Evolutionary conservation across 1,140 invertebrate species (phyloP).

Genomic region (Trichonephila inaurata): DNA sequence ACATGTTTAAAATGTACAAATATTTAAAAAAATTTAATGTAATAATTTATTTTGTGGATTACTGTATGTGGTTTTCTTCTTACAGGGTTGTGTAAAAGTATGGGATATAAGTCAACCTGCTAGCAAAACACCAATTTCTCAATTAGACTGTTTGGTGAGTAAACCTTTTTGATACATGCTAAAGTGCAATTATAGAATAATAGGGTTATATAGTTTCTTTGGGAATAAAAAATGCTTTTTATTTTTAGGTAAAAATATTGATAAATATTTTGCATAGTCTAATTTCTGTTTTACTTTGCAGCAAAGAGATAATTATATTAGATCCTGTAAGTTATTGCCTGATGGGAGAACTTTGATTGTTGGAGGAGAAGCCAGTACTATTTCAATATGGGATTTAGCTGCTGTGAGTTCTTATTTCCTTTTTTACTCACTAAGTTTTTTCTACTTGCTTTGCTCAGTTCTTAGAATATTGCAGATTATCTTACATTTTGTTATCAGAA

Average conservation of each 20-base stretch:
- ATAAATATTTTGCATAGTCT: conserved; percentile 38
- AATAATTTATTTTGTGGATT: too few species aligned
- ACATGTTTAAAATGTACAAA: too few species aligned
- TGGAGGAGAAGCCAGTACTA: conserved; percentile 96
- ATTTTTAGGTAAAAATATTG: background rate
- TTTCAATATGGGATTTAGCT: conserved; percentile 98
- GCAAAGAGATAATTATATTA: conserved; percentile 98
- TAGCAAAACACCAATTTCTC: conserved; percentile 91
- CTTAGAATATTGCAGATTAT: background rate
- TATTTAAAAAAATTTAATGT: too few species aligned
- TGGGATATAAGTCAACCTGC: conserved; percentile 90
- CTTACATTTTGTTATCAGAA: background rate
- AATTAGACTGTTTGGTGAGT: conserved; percentile 94
- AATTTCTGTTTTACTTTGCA: conserved; percentile 80
- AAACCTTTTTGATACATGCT: background rate
- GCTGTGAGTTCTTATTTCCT: conserved; percentile 79
- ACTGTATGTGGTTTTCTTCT: too few species aligned
- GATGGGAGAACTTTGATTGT: conserved; percentile 97
- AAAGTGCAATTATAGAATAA: background rate
- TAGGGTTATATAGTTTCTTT: background rate
- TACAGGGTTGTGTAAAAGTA: conserved; percentile 95
- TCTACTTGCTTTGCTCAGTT: too few species aligned
- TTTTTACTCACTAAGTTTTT: background rate
- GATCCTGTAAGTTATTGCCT: conserved; percentile 97
- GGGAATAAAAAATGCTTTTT: background rate